Base-by-base conservation (phyloP, 92 coral and sea anemone species). In the Parazoanthus darwini region DNA sequence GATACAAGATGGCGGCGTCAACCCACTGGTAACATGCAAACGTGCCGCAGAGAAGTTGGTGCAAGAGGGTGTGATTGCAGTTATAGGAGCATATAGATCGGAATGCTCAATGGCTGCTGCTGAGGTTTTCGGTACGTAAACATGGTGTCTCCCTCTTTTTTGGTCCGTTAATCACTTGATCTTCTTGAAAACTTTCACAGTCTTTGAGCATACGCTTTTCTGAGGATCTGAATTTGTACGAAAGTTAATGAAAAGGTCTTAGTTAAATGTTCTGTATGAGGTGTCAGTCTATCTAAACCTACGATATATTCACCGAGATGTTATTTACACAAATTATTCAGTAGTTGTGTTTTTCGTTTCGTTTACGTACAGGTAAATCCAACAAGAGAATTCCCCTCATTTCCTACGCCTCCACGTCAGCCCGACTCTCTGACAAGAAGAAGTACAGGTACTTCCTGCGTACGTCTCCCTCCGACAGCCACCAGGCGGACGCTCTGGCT, bases 361-460 rank as follows among this genome's bases (percentile, higher is more conserved):
- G 58, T 79, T 59, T 74, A 16, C 58, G 58, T 26, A 26, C 79
- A 97, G 99, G 99, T 71, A 90, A 96, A 9, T 89, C 87, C 8
- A 88, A 81, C 74, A 92, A 93, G 84, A 88, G 94, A 89, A 94
- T 97, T 51, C 99, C 99, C 16, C 99, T 95, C 33, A 88, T 97
- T 42, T 97, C 99, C 7, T 97, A 94, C 71, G 99, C 97, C 25
- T 97, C 99, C n/a, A 95, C 99, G 3, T 94, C 99, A 25, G 84
- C 98, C 56, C 85, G 91, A 74, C 95, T 97, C 48, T 95, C 99
- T 16, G 99, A 97, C 85, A 96, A 95, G 68, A 92, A 96, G n/a
- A 92, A 91, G 74, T 97, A 91, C 93, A 95, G 92, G 74, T 97
- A 97, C 86, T 93, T 97, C 90, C 91, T 95, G 81, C 95, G 99